A percentile compares a stretch with the other conserved stretches of the same genome.
Conservation (phyloP, 2,888 invertebrate species). For the Drosophila hamatofila region DNA sequence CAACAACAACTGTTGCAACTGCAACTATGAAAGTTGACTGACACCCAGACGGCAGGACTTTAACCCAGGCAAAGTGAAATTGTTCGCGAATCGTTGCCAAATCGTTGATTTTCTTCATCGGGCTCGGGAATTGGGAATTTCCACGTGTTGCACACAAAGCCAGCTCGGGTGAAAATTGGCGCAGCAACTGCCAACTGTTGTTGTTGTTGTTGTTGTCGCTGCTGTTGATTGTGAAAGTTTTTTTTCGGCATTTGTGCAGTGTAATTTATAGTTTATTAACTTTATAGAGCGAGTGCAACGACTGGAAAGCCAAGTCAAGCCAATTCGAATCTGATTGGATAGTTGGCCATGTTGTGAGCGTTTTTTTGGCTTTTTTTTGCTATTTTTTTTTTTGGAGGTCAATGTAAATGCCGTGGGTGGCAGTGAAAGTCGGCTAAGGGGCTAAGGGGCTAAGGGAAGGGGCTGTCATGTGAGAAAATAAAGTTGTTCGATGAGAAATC, state of each 20-base stretch:
- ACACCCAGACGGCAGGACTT: conserved; percentile 80
- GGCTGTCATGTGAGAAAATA: background rate
- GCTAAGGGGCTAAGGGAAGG: background rate
- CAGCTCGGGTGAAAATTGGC: conserved; percentile 64
- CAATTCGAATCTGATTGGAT: conserved; percentile 35
- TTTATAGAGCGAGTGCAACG: conserved; percentile 76
- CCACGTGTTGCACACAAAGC: conserved; percentile 73
- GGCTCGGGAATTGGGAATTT: conserved; percentile 61
- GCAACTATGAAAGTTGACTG: conserved; percentile 78
- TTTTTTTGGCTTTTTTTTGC: conserved; percentile 9
- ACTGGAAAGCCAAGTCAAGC: conserved; percentile 62
- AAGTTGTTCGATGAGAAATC: background rate
- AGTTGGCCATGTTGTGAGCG: conserved; percentile 5
- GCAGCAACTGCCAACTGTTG: conserved; percentile 38
- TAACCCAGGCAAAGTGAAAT: conserved; percentile 81
- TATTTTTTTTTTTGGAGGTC: conserved; percentile 68
- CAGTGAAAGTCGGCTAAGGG: conserved; percentile 54
- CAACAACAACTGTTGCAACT: conserved; percentile 18
- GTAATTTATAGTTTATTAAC: conserved; percentile 81
- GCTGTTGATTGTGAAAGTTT: conserved; percentile 67
- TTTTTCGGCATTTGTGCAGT: conserved; percentile 69
- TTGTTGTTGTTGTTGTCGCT: conserved; percentile 23
- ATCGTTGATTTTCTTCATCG: conserved; percentile 28
- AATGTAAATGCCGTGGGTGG: conserved; percentile 13
- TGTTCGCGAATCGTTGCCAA: conserved; percentile 60